These are phyloP conservation scores for Anagyrus pseudococci DNA, from an alignment of 2,888 invertebrate species.

Conservation along the genomic window DNA sequence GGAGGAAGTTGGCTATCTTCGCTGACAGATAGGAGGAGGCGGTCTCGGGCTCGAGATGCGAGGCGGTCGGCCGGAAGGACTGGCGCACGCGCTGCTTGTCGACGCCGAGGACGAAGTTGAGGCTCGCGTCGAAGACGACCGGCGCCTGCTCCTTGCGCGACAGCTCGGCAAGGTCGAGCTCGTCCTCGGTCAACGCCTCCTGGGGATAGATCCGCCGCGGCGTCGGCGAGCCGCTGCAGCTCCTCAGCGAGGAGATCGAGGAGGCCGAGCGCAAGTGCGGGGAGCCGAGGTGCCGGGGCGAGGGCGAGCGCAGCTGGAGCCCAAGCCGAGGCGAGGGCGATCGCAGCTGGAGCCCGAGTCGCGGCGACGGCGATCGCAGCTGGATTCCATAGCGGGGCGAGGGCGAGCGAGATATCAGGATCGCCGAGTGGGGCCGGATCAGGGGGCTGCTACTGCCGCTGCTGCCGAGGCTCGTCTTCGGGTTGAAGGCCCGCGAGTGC, in stretches of 20 bases:
- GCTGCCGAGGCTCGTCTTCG: no score
- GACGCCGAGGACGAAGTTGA: conserved; percentile 79
- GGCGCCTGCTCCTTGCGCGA: conserved; percentile 76
- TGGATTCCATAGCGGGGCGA: conserved; percentile 16
- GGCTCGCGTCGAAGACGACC: conserved; percentile 82
- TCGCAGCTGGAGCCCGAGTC: conserved; percentile 31
- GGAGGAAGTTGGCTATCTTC: conserved; percentile 81
- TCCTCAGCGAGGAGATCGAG: conserved; percentile 8
- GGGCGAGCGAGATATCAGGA: no score
- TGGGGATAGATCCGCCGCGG: conserved; percentile 43
- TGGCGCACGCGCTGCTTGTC: conserved; percentile 75
- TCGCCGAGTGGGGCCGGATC: no score
- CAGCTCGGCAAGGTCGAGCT: conserved; percentile 53
- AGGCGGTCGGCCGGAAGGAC: conserved; percentile 75
- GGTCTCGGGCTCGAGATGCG: conserved; percentile 78
- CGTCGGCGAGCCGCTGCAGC: conserved; percentile 17
- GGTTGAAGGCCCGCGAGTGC: no score
- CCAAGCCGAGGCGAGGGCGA: conserved; percentile 33
- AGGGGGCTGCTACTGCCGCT: no score
- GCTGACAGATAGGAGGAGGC: conserved; percentile 77
- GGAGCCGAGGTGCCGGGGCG: conserved; percentile 34
- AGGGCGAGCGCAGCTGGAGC: conserved; percentile 43
- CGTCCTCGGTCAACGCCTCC: conserved; percentile 61
- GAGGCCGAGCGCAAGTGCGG: conserved; percentile 57
- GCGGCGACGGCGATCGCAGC: conserved; percentile 30